Conservation (phyloP, 2,888 invertebrate species). For the Archips xylosteana region DNA sequence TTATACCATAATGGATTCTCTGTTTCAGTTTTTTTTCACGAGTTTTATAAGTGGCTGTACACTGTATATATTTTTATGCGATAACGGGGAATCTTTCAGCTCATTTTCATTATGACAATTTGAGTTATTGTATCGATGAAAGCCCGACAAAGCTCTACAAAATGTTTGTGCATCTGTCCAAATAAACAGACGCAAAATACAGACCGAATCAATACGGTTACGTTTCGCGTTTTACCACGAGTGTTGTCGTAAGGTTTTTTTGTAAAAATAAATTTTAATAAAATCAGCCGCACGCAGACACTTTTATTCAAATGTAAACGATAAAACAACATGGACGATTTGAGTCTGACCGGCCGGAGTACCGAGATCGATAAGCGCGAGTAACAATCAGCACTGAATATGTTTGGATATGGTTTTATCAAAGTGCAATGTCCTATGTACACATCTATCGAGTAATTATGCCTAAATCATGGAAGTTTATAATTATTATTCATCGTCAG, state of each 20-base stretch:
- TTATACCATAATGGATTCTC: too few species aligned
- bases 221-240: conserved; percentile 2
- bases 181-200: neutral
- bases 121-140: neutral
- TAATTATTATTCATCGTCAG: too few species aligned
- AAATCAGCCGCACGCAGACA: conserved; percentile 10
- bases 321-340: conserved; percentile 62
- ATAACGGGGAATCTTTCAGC: neutral
- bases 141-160: neutral
- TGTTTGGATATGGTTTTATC: conserved; percentile 16
- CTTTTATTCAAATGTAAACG: conserved; percentile 45
- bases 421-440: neutral
- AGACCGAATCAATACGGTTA: neutral
- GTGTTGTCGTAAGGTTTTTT: conserved; percentile 19
- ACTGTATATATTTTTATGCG: too few species aligned
- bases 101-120: neutral
- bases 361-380: conserved; percentile 34
- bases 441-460: too few species aligned
- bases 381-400: neutral
- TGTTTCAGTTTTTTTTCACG: too few species aligned
- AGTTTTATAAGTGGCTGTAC: too few species aligned
- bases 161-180: conserved; percentile 1
- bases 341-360: conserved; percentile 52
- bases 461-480: too few species aligned
- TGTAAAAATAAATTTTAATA: conserved; percentile 27